Evolutionary conservation across 53 echinoderm and acorn worm genomes (phyloP), one percentile per base, ranked within the genome.

Genomic region (Actinopyga echinites): DNA sequence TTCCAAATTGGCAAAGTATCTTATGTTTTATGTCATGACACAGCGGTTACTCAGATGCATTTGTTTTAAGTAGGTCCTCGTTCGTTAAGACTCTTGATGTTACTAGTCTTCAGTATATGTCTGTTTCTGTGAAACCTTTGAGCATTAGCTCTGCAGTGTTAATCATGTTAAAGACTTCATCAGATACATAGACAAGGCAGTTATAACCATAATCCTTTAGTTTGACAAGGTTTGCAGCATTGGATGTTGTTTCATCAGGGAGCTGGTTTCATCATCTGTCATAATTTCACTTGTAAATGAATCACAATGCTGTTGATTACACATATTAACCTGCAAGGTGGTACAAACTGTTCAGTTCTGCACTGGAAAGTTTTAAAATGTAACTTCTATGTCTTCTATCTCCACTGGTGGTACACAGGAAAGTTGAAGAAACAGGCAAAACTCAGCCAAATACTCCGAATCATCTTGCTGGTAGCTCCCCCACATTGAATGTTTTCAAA

Each of bases 251-350:
- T 29, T 30, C 20, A 26, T n/a, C 45, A 22, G 15, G 6, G 9
- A 49, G 22, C 22, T 15, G 17, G 11, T 44, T 6, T 11, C 45
- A 12, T 37, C 75, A 6, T 11, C 43, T 19, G 23, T 19, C 45
- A 37, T 75, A 42, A n/a, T n/a, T n/a, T n/a, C n/a, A 26, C 6
- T 60, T n/a, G 5, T 23, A 60, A 5, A 10, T 60, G 6, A 7
- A 10, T 60, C 21, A 10, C 21, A 10, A 10, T 20, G 21, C 8
- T 37, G 36, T 56, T 28, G 30, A 12, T 79, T 87, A 37, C 1
- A 74, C 56, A 74, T 87, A 87, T 29, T 87, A 87, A 6, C 91
- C 91, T 49, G 91, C 91, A 25, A 91, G 45, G 8, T n/a, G n/a
- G n/a, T n/a, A n/a, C n/a, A n/a, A n/a, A n/a, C n/a, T n/a, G n/a